Percentiles rank a stretch among this genome's conserved stretches.
Evolutionary conservation across 92 coral and sea anemone species (phyloP).

Genomic region (Paramuricea clavata): DNA sequence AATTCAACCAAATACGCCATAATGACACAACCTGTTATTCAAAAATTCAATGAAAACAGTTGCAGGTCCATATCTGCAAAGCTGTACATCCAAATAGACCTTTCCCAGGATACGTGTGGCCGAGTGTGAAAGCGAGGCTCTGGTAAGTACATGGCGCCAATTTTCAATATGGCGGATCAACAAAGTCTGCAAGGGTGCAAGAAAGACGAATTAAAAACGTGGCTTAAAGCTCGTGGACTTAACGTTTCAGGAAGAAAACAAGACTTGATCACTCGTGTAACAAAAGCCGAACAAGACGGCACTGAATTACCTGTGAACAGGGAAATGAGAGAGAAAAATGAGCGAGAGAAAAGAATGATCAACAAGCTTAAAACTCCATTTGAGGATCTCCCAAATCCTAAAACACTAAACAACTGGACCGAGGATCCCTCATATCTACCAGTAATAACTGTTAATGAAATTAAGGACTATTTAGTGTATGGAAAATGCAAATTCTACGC

Average conservation of each 20-base stretch:
- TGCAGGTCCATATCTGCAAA: too few species aligned
- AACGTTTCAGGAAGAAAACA: conserved; percentile 9
- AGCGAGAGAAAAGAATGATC: conserved; percentile 30
- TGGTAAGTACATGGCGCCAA: conserved; percentile 7
- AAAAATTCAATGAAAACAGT: too few species aligned
- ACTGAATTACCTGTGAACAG: not conserved
- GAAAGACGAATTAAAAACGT: conserved; percentile 18
- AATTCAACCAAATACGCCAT: too few species aligned
- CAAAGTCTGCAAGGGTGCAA: not conserved
- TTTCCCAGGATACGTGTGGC: not conserved
- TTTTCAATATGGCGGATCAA: conserved; percentile 27
- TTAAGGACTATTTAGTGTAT: conserved; percentile 35
- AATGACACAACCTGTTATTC: too few species aligned
- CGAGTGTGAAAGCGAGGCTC: not conserved
- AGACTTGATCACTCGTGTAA: conserved; percentile 21
- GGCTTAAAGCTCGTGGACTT: conserved; percentile 13
- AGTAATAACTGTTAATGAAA: conserved; percentile 18
- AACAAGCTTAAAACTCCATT: conserved; percentile 36
- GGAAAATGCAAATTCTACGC: conserved; percentile 43
- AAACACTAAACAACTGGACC: conserved; percentile 44
- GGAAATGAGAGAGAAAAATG: conserved; percentile 17
- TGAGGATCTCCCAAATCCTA: conserved; percentile 39
- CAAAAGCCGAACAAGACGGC: not conserved
- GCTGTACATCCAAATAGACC: too few species aligned
- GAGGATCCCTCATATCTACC: conserved; percentile 33